Evolutionary conservation across 30 jellyfish, hydroid and myxozoan genomes (phyloP), one percentile per base, ranked within the genome.

Genomic region (Hydra vulgaris): DNA sequence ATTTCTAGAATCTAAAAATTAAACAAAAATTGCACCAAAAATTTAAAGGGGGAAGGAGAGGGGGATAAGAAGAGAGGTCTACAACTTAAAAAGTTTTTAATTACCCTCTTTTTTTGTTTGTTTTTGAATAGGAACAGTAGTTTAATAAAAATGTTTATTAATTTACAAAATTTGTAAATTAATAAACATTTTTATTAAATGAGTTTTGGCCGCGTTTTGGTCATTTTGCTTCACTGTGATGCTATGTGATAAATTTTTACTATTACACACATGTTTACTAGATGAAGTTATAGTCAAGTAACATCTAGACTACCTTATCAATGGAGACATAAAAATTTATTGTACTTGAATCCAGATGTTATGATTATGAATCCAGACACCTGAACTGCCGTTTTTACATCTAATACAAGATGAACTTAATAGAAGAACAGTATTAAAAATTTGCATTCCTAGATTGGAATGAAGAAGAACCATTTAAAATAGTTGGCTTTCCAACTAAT

Each of bases 381-480:
- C 25, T 18, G 27, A 73, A 73, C 85, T 85, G 61, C 89, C 95
- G 74, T 54, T 86, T 20, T 26, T 80, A 23, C 92, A 86, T 74
- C 61, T 81, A 54, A 69, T 24, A 21, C 72, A 21, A 26, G 87
- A 73, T 21, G 40, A 54, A 53, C n/a, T 17, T 26, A 25, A 81
- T 86, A 27, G 95, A 86, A 52, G 88, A 86, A 24, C 83, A 73
- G 79, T 81, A 86, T 76, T 26, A 93, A 74, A 86, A 86, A 72
- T 53, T 81, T 52, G 73, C 20, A 40, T 71, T 40, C 76, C 72
- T 73, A 74, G 24, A 67, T 79, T 84, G 92, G 88, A 61, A 23
- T 16, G 92, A 84, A 76, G 87, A 84, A 71, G 83, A 73, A 84
- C 67, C 82, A 20, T 80, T 86, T 56, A 79, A 68, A 68, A 23